A percentile compares a stretch with the other conserved stretches of the same genome.
Conservation (phyloP, 2,888 invertebrate species). For the Drosophila borborema region DNA sequence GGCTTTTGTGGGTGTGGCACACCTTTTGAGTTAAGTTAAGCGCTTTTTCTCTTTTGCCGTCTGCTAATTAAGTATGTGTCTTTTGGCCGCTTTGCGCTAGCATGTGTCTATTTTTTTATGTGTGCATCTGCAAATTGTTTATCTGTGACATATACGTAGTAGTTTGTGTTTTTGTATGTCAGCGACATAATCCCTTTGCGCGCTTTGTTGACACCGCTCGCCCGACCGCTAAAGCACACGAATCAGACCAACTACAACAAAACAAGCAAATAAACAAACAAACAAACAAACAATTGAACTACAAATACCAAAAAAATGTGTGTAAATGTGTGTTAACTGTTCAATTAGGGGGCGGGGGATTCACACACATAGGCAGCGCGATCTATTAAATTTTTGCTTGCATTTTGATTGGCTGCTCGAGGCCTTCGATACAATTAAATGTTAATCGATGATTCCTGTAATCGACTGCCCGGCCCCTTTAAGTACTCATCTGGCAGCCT, state of each 20-base stretch:
- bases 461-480: neutral
- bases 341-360: neutral
- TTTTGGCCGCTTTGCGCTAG: constrained; percentile 23
- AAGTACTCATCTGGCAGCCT: neutral
- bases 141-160: constrained; percentile 6
- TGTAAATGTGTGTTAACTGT: constrained; percentile 21
- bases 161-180: constrained; percentile 14
- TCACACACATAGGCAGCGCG: constrained; percentile 4
- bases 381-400: neutral
- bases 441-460: constrained; percentile 12
- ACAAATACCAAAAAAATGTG: constrained; percentile 9
- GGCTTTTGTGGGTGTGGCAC: constrained; percentile 41
- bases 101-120: constrained; percentile 15
- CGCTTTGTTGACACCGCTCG: constrained; percentile 28
- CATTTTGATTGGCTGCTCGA: constrained; percentile 1
- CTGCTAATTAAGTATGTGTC: constrained; percentile 29
- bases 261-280: constrained; percentile 11
- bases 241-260: constrained; percentile 27
- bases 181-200: constrained; percentile 20
- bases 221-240: constrained; percentile 20
- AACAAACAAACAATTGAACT: constrained; percentile 10
- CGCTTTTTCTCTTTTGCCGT: constrained; percentile 13
- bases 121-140: constrained; percentile 17
- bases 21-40: constrained; percentile 6
- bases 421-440: neutral